phyloP scores from a whole-genome alignment of 2,888 invertebrate genomes.

The Cephus sareptanus region DNA sequence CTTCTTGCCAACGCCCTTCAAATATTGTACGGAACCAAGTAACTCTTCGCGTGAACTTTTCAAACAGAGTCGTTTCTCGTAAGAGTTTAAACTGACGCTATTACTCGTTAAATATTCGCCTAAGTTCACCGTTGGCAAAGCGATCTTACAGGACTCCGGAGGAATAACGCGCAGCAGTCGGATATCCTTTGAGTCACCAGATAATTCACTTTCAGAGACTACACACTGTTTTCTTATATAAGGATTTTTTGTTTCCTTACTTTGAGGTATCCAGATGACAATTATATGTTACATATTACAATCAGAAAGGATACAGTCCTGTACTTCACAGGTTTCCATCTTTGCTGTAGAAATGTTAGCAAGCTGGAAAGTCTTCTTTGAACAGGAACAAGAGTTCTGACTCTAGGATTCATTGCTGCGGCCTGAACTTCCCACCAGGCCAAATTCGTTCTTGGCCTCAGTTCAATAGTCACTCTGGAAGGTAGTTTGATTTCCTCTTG shows the following conservation, averaged over 20 bases:
- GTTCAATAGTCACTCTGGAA: conserved; percentile 78
- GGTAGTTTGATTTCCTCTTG: conserved; percentile 83
- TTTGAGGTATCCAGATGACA: background rate
- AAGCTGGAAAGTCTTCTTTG: conserved; percentile 79
- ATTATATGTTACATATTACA: conserved; percentile 3
- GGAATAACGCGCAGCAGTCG: conserved; percentile 66
- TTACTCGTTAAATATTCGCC: conserved; percentile 82
- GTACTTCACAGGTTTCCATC: conserved; percentile 77
- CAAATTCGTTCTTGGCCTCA: conserved; percentile 81
- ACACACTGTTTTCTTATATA: conserved; percentile 34
- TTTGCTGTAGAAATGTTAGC: conserved; percentile 77
- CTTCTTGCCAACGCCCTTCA: conserved; percentile 61
- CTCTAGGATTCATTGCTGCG: conserved; percentile 90
- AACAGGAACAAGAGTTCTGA: conserved; percentile 78
- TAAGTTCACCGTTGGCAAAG: conserved; percentile 78
- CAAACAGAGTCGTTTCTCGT: conserved; percentile 77
- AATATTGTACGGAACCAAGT: conserved; percentile 61
- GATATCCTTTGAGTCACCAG: conserved; percentile 45
- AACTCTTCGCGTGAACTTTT: conserved; percentile 68
- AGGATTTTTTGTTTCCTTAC: conserved; percentile 12
- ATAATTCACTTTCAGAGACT: conserved; percentile 39
- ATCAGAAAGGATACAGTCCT: conserved; percentile 71
- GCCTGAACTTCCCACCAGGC: conserved; percentile 89
- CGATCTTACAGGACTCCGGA: conserved; percentile 73
- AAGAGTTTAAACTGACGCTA: conserved; percentile 81